phyloP scores from a whole-genome alignment of 2,888 invertebrate species.

The Eupithecia insigniata region DNA sequence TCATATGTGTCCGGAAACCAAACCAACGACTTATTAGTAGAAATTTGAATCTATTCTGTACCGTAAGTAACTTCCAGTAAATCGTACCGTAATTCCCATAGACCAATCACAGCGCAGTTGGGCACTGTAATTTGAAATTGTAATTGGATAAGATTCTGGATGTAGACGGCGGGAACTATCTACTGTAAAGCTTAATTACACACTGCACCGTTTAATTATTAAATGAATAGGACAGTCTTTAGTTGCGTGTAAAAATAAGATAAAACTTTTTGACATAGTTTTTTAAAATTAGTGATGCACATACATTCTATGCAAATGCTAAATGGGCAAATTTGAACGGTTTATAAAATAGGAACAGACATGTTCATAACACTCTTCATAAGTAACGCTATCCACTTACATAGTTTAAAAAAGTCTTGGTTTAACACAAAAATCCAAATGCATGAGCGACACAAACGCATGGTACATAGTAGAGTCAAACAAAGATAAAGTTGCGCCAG shows the following conservation, averaged over 20 bases:
- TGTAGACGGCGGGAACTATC: background rate
- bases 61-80: background rate
- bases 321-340: background rate
- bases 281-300: background rate
- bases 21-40: background rate
- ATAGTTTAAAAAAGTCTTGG: background rate
- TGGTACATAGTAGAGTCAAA: background rate
- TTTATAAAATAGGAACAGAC: background rate
- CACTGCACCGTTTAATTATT: background rate
- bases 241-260: background rate
- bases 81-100: slow-evolving; percentile 1
- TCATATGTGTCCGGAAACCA: background rate
- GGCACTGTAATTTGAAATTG: slow-evolving; percentile 30
- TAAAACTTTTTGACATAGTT: background rate
- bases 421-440: background rate
- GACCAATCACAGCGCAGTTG: slow-evolving; percentile 19
- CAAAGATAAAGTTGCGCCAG: background rate
- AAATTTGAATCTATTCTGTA: background rate
- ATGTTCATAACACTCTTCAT: background rate
- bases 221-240: background rate
- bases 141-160: slow-evolving; percentile 18
- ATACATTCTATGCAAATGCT: background rate
- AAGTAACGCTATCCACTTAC: background rate
- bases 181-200: slow-evolving; percentile 1
- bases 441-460: background rate